Evolutionary conservation across 2,797 vertebrate genomes (phyloP).

Genomic region (Anisognathus igniventris): DNA sequence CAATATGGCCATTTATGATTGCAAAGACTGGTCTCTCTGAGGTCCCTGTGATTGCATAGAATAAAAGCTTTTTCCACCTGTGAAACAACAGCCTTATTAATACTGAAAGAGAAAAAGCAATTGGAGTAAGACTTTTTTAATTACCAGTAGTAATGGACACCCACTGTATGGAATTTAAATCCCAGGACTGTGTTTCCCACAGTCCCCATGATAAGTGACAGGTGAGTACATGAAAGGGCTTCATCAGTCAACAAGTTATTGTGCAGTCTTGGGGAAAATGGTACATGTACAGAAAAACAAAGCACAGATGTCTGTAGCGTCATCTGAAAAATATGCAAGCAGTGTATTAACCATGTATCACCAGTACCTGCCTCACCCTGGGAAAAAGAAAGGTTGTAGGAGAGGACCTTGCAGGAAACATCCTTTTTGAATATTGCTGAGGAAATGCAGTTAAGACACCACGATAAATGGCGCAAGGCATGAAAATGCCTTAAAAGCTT

Average conservation of each 20-base stretch:
- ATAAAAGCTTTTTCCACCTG: neutral
- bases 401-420: neutral
- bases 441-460: neutral
- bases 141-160: neutral
- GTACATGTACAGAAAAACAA: neutral
- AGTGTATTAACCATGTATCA: neutral
- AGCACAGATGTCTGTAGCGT: neutral
- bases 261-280: neutral
- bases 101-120: neutral
- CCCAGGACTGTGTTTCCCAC: neutral
- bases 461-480: neutral
- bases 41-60: neutral
- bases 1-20: neutral
- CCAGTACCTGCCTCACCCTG: neutral
- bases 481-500: neutral
- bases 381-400: neutral
- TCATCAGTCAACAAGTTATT: neutral
- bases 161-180: neutral
- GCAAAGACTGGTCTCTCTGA: neutral
- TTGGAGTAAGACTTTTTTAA: neutral
- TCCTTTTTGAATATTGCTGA: neutral
- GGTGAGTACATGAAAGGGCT: neutral
- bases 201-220: neutral
- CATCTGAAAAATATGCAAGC: neutral
- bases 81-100: conserved; percentile 13